Evolutionary conservation across 2,113 vertebrate species (phyloP).

Genomic region (Suricata suricatta): DNA sequence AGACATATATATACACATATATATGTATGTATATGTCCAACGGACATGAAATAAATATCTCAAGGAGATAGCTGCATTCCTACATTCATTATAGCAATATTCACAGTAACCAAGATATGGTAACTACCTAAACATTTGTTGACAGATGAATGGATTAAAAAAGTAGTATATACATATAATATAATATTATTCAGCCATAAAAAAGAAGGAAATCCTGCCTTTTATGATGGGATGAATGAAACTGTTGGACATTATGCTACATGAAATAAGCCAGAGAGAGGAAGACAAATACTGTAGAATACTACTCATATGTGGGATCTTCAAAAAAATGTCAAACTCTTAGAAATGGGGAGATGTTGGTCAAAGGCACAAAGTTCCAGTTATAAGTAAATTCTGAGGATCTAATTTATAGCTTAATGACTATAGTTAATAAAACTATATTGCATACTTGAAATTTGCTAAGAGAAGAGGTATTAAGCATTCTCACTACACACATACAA

Average conservation of each 20-base stretch:
- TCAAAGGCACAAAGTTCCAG: neutral
- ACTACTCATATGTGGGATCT: neutral
- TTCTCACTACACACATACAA: neutral
- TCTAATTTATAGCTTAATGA: neutral
- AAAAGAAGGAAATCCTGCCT: neutral
- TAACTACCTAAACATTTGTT: neutral
- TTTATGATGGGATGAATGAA: neutral
- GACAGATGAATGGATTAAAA: neutral
- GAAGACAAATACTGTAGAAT: neutral
- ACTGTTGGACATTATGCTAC: neutral
- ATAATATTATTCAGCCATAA: neutral
- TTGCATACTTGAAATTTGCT: neutral
- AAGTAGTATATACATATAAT: neutral
- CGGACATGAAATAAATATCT: neutral
- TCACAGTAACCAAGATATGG: neutral
- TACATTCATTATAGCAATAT: neutral
- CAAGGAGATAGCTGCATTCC: neutral
- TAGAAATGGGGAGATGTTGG: neutral
- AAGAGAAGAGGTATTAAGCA: neutral
- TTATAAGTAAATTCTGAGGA: neutral
- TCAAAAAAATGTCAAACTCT: neutral
- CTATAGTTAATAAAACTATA: neutral
- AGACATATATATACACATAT: fast-evolving
- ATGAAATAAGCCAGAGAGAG: neutral
- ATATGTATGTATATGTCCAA: no score